A percentile compares a stretch with the other conserved stretches of the same genome.
Conservation (phyloP, 2,797 vertebrate genomes). For the Girardinus metallicus region DNA sequence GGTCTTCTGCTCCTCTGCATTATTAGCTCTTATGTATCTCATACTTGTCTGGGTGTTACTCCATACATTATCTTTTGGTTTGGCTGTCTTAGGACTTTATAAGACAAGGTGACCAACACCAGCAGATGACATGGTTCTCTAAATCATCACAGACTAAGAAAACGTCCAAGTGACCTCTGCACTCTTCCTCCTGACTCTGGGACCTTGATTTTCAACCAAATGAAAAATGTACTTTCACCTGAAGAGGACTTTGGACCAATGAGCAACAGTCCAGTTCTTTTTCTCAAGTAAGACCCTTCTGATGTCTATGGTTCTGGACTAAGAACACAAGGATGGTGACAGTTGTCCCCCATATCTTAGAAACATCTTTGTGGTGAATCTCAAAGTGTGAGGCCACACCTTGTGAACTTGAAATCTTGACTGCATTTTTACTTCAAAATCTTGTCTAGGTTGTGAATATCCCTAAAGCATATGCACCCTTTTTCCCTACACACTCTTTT, state of each 20-base stretch:
- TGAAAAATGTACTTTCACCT: not conserved
- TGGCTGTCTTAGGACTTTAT: not conserved
- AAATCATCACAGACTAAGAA: not conserved
- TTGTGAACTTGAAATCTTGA: not conserved
- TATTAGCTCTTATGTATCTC: not conserved
- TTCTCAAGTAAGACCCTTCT: not conserved
- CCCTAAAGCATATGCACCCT: not conserved
- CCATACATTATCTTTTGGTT: not conserved
- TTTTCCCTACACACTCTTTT: not conserved
- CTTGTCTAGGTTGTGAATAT: not conserved
- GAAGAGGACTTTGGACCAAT: not conserved
- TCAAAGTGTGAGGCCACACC: not conserved
- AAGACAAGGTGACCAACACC: not conserved
- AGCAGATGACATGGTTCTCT: not conserved
- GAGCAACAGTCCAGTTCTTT: not conserved
- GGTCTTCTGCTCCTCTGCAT: not conserved
- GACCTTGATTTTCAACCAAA: not conserved
- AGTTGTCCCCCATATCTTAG: not conserved
- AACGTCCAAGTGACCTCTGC: not conserved
- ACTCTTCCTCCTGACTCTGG: not conserved
- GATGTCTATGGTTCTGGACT: not conserved
- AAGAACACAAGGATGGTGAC: not conserved
- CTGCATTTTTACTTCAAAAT: not conserved
- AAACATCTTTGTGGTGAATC: not conserved
- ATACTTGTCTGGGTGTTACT: not conserved